Evolutionary conservation across 2,797 vertebrate genomes (phyloP).

Genomic region (Momotus momota): DNA sequence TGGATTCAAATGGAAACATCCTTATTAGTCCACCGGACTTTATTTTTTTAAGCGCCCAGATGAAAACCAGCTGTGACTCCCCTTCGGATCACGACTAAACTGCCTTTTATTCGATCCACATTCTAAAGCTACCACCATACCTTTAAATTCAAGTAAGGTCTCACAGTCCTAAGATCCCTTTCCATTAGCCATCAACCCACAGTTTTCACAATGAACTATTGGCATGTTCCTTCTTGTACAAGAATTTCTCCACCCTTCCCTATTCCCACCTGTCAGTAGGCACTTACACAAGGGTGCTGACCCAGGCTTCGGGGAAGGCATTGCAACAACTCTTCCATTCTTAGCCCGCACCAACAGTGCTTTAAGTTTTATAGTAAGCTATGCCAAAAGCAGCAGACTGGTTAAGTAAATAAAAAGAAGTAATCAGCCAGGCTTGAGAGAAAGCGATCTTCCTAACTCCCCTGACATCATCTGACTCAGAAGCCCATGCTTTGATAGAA

Average conservation of each 20-base stretch:
- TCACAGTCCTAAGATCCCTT: constrained; percentile 71
- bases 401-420: constrained; percentile 21
- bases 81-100: not conserved
- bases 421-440: not conserved
- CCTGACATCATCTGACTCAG: not conserved
- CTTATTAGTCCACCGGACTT: not conserved
- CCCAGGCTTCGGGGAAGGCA: constrained; percentile 69
- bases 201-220: constrained; percentile 81
- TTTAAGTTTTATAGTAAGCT: constrained; percentile 44
- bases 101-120: not conserved
- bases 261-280: constrained; percentile 79
- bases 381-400: constrained; percentile 30
- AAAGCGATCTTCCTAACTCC: constrained; percentile 5
- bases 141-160: constrained; percentile 63
- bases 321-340: constrained; percentile 75
- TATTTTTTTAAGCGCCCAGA: not conserved
- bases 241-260: constrained; percentile 37
- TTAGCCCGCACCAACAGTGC: constrained; percentile 63
- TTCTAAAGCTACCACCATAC: constrained; percentile 49
- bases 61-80: not conserved
- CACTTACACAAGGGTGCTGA: constrained; percentile 73
- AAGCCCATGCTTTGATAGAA: not conserved
- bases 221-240: constrained; percentile 62
- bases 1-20: not conserved
- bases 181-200: constrained; percentile 78